These are phyloP conservation scores for Pollachius pollachius DNA, from an alignment of 2,113 vertebrate genomes.

Conservation along the genomic window DNA sequence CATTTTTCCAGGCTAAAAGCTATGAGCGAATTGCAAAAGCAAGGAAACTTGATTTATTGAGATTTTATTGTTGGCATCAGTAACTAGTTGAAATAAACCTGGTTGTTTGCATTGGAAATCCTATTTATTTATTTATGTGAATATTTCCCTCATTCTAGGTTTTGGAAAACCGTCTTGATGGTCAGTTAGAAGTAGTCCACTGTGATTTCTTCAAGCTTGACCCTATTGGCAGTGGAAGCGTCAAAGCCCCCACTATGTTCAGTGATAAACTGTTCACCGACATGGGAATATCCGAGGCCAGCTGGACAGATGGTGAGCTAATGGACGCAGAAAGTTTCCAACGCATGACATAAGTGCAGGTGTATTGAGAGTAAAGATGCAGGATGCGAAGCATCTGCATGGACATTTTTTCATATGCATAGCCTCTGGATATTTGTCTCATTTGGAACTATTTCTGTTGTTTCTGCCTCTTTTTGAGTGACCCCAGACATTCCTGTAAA, in stretches of 20 bases:
- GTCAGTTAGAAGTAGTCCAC: conserved; percentile 81
- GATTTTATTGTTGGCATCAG: no score
- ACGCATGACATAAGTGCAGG: neutral
- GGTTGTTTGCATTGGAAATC: no score
- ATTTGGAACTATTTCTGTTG: conserved; percentile 1
- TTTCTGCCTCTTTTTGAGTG: no score
- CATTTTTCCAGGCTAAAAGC: no score
- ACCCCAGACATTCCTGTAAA: conserved; percentile 81
- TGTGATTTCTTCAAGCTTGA: conserved; percentile 90
- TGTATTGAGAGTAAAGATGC: no score
- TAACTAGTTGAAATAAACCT: no score
- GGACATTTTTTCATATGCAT: no score
- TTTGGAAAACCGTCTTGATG: conserved; percentile 70
- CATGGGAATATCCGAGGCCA: conserved; percentile 77
- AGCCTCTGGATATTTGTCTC: neutral
- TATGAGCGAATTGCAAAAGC: no score
- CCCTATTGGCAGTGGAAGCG: conserved; percentile 54
- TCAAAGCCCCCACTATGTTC: conserved; percentile 73
- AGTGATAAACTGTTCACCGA: conserved; percentile 80
- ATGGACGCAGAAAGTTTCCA: neutral
- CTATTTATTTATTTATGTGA: neutral
- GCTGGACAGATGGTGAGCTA: conserved; percentile 78
- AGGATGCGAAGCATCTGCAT: no score
- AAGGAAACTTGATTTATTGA: no score
- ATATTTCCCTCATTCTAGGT: conserved; percentile 58